Conservation (phyloP, 2,113 vertebrate species). For the Burhinus bistriatus region DNA sequence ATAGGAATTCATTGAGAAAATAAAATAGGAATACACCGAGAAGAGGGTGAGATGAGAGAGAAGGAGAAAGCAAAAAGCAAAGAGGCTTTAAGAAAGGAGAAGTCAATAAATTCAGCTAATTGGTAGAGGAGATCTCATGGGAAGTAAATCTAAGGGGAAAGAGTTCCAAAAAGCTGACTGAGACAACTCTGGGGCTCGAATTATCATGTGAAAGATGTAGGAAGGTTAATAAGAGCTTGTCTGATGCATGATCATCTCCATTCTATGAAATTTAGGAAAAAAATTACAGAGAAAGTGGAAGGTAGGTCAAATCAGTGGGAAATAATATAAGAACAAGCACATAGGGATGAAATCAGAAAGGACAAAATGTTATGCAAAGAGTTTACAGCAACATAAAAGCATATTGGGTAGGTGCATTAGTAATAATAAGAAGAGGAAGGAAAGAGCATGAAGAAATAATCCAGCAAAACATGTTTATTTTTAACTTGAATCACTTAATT, state of each 20-base stretch:
- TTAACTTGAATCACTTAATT: conserved; percentile 38
- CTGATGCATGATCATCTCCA: not conserved
- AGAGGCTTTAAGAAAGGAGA: not conserved
- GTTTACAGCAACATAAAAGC: not conserved
- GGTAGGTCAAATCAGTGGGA: not conserved
- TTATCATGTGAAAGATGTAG: not conserved
- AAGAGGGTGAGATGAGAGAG: not conserved
- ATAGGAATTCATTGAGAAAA: not conserved
- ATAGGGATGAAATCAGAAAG: not conserved
- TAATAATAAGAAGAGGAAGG: not conserved
- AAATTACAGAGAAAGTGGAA: not conserved
- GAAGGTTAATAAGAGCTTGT: not conserved
- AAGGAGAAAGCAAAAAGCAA: not conserved
- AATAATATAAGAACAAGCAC: not conserved
- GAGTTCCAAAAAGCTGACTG: not conserved
- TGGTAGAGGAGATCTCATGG: not conserved
- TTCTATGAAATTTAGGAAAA: not conserved
- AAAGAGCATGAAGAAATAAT: conserved; percentile 7
- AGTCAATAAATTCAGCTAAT: not conserved
- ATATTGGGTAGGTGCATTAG: not conserved
- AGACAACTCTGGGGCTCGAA: not conserved
- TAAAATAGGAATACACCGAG: not conserved
- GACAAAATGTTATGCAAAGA: not conserved
- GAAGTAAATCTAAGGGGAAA: not conserved
- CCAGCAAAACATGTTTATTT: conserved; percentile 53